Conservation (phyloP, 2,888 invertebrate genomes). For the Graphium colonna region DNA sequence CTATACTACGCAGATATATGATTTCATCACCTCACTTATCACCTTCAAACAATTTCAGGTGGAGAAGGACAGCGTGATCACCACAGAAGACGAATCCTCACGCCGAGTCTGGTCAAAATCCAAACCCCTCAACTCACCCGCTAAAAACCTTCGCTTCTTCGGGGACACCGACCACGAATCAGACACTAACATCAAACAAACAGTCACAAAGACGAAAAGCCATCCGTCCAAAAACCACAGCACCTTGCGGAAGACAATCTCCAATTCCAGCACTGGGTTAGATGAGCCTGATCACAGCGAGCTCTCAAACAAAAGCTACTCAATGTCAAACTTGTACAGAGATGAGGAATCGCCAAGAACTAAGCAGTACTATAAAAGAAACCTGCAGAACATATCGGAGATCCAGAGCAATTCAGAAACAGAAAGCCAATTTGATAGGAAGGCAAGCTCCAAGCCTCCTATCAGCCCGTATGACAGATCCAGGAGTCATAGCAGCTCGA, state of each 20-base stretch:
- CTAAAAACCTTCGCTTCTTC: constrained; percentile 89
- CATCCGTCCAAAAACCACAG: constrained; percentile 48
- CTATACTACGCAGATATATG: too few relatives aligned
- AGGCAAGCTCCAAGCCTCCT: constrained; percentile 56
- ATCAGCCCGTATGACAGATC: constrained; percentile 68
- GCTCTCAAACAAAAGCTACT: constrained; percentile 63
- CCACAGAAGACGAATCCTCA: constrained; percentile 79
- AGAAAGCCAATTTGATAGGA: constrained; percentile 59
- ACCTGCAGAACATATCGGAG: constrained; percentile 81
- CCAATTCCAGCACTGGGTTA: constrained; percentile 66
- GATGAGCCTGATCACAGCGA: constrained; percentile 65
- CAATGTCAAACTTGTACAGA: constrained; percentile 61
- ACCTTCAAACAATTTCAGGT: constrained; percentile 45
- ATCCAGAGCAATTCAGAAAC: constrained; percentile 67
- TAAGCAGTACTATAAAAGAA: constrained; percentile 64
- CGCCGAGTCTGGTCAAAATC: constrained; percentile 58
- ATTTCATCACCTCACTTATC: too few relatives aligned
- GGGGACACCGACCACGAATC: constrained; percentile 91
- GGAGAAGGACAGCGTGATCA: constrained; percentile 71
- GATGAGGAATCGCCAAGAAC: constrained; percentile 57
- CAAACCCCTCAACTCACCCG: constrained; percentile 64
- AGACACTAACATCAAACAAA: constrained; percentile 73
- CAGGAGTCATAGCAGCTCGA: constrained; percentile 71
- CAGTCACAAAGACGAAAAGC: constrained; percentile 50
- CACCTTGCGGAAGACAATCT: constrained; percentile 63